Conservation (phyloP, 2,888 invertebrate genomes). For the Luffia ferchaultella region DNA sequence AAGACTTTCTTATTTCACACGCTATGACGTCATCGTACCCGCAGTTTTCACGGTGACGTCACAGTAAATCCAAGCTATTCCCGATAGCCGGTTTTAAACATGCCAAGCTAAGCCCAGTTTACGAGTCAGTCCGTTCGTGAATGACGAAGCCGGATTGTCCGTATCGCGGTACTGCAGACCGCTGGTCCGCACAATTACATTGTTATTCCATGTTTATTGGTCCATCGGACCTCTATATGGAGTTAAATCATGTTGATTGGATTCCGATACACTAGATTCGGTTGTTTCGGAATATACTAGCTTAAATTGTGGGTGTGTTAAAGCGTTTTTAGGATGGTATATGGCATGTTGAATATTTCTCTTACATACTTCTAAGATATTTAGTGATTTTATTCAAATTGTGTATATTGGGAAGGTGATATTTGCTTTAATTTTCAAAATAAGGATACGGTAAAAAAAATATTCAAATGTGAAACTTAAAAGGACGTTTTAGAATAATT, state of each 20-base stretch:
- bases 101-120: not conserved
- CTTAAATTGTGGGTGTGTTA: no score
- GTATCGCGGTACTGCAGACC: slow-evolving; percentile 7
- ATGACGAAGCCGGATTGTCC: slow-evolving; percentile 4
- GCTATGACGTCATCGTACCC: not conserved
- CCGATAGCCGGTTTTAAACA: not conserved
- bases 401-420: no score
- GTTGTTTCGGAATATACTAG: no score
- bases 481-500: no score
- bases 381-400: no score
- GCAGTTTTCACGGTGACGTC: not conserved
- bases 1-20: no score
- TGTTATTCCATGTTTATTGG: not conserved
- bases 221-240: not conserved
- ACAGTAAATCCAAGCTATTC: not conserved
- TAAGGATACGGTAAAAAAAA: no score
- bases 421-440: no score
- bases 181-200: not conserved
- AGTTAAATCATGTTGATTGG: not conserved
- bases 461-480: no score
- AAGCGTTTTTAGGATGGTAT: no score
- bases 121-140: not conserved
- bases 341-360: no score
- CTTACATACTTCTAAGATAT: no score
- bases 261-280: not conserved